A percentile compares a stretch with the other conserved stretches of the same genome.
Evolutionary conservation across 2,888 invertebrate genomes (phyloP).

Genomic region (Xanthorhoe spadicearia): DNA sequence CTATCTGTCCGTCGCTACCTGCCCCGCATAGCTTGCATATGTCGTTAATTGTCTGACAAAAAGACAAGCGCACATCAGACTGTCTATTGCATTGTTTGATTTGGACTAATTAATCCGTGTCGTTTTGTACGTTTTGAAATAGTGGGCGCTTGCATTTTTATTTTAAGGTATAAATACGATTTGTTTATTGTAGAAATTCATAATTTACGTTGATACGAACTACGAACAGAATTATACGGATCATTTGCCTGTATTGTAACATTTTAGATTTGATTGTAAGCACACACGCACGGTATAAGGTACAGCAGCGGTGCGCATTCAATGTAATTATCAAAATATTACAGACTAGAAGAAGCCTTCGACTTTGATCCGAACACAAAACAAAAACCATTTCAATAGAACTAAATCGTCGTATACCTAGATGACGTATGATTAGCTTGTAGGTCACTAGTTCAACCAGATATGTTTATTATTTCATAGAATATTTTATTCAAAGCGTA

Average conservation of each 20-base stretch:
- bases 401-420: too few species aligned
- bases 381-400: not conserved
- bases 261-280: too few species aligned
- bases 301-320: too few species aligned
- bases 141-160: constrained; percentile 4
- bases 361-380: too few species aligned
- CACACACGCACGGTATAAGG: too few species aligned
- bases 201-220: too few species aligned
- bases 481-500: not conserved
- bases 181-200: too few species aligned
- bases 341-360: too few species aligned
- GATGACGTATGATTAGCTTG: not conserved
- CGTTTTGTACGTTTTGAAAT: constrained; percentile 18
- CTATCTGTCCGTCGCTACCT: constrained; percentile 24
- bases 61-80: not conserved
- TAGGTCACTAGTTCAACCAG: not conserved
- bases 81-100: constrained; percentile 12
- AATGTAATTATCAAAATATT: too few species aligned
- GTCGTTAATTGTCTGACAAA: constrained; percentile 28
- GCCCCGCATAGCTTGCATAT: constrained; percentile 20
- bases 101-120: constrained; percentile 22
- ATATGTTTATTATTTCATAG: not conserved
- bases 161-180: too few species aligned
- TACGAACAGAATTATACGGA: too few species aligned
- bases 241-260: too few species aligned